Conservation (phyloP, 2,888 invertebrate genomes). For the Polyploca ridens region DNA sequence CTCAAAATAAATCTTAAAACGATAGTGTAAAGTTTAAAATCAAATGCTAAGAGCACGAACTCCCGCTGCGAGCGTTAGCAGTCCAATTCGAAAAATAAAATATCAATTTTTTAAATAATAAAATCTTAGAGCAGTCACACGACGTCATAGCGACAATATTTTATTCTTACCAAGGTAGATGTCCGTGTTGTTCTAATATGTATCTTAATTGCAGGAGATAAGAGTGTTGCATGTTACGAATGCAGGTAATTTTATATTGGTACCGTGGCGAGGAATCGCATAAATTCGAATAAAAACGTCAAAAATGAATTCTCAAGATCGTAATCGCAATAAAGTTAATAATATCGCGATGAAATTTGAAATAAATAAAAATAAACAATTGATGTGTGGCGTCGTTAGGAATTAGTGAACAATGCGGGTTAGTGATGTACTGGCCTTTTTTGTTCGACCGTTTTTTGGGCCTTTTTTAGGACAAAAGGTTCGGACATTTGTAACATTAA, state of each 20-base stretch:
- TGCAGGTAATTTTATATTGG: constrained; percentile 36
- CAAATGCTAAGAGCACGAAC: constrained; percentile 38
- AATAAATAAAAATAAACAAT: constrained; percentile 79
- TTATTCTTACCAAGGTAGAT: constrained; percentile 35
- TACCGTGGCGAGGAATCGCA: constrained; percentile 63
- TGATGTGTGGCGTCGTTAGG: constrained; percentile 65
- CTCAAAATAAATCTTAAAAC: constrained; percentile 47
- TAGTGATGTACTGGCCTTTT: constrained; percentile 46
- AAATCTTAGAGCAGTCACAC: constrained; percentile 81
- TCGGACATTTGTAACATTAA: neutral
- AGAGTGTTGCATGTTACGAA: constrained; percentile 29
- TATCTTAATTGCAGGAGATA: constrained; percentile 50
- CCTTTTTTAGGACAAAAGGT: constrained; percentile 16
- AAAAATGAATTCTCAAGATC: constrained; percentile 82
- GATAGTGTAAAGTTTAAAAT: constrained; percentile 46
- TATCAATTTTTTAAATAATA: constrained; percentile 82
- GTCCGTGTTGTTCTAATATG: constrained; percentile 37
- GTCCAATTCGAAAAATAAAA: constrained; percentile 79
- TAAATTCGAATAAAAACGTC: constrained; percentile 84
- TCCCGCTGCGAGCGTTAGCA: constrained; percentile 81
- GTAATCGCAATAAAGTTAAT: constrained; percentile 82
- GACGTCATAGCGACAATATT: constrained; percentile 61
- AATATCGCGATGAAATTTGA: constrained; percentile 80
- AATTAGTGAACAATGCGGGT: constrained; percentile 71
- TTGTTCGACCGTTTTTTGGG: constrained; percentile 30